Base-by-base conservation (phyloP, 2,888 invertebrate species). In the Leucophenga maculata region DNA sequence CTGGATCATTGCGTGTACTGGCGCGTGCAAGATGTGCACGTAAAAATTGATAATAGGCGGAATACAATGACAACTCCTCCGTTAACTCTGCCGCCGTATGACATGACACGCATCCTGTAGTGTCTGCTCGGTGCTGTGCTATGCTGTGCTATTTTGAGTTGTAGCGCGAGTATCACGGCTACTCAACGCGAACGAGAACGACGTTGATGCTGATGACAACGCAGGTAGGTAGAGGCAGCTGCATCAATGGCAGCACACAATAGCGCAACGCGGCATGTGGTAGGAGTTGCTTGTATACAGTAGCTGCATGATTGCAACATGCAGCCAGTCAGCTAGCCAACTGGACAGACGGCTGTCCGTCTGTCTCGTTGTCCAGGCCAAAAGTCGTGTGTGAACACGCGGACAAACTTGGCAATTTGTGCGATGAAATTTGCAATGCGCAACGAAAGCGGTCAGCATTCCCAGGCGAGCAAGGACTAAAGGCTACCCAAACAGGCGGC, bases 41-140 rank as follows among this genome's bases (percentile, higher is more conserved):
- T 73, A 77, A 77, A n/a, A 74, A 82, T 78, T 78, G 80, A 75
- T 80, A 80, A 80, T 74, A 75, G 74, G 70, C 75, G 52, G 26
- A 39, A 39, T 9, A 39, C 8, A 39, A 39, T 39, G 39, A 39
- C 3, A 39, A 39, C 11, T 39, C 11, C 11, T 39, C 39, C 39
- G 39, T 8, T 39, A 8, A 39, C 39, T 39, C 39, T 39, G 11
- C 39, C 39, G 11, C 39, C 39, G 39, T 39, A 39, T 11, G 39
- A 39, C 8, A 39, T 39, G 39, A 39, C 39, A 39, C 39, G 39
- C 11, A 39, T 39, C 39, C 39, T 39, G 39, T 39, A 11, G 39
- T 11, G 11, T 39, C 39, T 39, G 39, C 4, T 4, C 4, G 26
- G 26, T 26, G n/a, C n/a, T n/a, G n/a, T n/a, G n/a, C n/a, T n/a